These are phyloP conservation scores for Anolis apletophallus DNA, from an alignment of 2,797 vertebrate species.

Conservation along the genomic window DNA sequence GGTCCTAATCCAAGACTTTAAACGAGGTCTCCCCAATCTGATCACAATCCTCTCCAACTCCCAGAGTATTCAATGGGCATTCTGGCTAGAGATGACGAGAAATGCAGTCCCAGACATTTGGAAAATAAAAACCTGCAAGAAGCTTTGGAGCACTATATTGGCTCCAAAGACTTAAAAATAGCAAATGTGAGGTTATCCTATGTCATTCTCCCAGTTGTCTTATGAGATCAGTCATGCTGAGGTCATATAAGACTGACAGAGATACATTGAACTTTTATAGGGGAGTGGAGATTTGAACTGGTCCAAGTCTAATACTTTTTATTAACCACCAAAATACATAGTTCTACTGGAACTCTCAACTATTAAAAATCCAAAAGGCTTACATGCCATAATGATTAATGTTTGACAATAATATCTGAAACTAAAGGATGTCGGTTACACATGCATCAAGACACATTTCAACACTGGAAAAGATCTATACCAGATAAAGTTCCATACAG, in stretches of 20 bases:
- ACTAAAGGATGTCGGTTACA: background rate
- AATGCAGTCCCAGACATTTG: no score
- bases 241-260: background rate
- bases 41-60: background rate
- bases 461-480: background rate
- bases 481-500: no score
- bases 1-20: background rate
- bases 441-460: background rate
- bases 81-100: no score
- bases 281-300: background rate
- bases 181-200: background rate
- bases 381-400: background rate
- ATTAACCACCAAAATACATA: background rate
- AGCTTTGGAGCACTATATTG: no score
- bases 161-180: background rate
- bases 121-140: no score
- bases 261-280: background rate
- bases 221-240: background rate
- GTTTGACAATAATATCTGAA: background rate
- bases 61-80: no score
- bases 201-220: background rate
- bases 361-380: background rate
- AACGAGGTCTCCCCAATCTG: background rate
- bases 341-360: background rate
- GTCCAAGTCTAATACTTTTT: background rate